Evolutionary conservation across 2,797 vertebrate genomes (phyloP), one percentile per base, ranked within the genome.

Genomic region (Catostomus latipinnis): DNA sequence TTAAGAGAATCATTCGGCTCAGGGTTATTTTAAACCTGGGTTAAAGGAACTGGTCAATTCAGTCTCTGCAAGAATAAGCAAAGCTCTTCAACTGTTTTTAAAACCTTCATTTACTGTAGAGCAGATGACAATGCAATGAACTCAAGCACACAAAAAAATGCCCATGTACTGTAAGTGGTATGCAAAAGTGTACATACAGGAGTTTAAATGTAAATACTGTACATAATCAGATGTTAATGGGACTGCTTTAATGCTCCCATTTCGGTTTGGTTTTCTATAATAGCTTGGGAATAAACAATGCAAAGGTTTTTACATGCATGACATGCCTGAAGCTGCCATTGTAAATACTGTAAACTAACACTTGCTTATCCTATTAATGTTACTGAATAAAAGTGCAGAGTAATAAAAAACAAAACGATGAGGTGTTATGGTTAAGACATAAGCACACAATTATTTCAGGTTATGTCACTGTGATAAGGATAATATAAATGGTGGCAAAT

Each of bases 201-300:
- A 81, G 78, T 81, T 87, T 88, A 88, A 89, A 84, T 94, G 91
- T 94, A 92, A 66, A 93, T 93, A 92, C 1, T 94, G 93, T 94
- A 93, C 71, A 93, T 94, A 92, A 50, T 71, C 67, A 83, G 86
- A 92, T 91, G 86, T 79, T 89, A 84, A 90, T 79, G 84, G 85
- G 90, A 91, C 88, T 91, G 50, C 54, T 67, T 54, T 88, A 90
- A 90, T 89, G 77, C 87, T 89, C 87, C 82, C 71, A 83, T 68
- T 84, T 82, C 81, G 49, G 57, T 88, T 78, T 78, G 83, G 61
- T 81, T 87, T 88, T 83, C 62, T 81, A 88, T 72, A 65, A 67
- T 72, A 81, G 87, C 78, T 78, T 83, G 83, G 80, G 46, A 73
- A 75, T 85, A 77, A 84, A 65, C 83, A 84, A 87, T 69, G 82